These are phyloP conservation scores for Xenopus petersii DNA, from an alignment of 2,797 vertebrate genomes.

Conservation along the genomic window DNA sequence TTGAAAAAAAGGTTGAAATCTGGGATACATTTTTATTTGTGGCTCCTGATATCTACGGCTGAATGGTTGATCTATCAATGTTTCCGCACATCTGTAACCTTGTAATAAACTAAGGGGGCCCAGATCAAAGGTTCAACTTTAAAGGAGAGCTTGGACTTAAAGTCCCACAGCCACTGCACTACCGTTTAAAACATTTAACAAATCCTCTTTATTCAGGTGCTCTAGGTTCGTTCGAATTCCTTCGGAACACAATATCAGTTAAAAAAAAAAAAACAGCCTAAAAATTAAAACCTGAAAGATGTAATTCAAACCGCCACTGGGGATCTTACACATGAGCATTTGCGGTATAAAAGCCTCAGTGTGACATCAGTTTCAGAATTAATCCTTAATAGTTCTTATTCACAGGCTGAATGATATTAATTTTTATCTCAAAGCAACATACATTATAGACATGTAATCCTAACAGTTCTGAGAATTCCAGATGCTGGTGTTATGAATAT, in stretches of 20 bases:
- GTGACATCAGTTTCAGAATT: constrained; percentile 42
- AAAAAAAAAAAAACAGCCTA: not conserved
- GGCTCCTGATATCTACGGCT: no score
- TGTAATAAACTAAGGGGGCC: no score
- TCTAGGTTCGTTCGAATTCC: not conserved
- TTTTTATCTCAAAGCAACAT: constrained; percentile 56
- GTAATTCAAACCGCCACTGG: not conserved
- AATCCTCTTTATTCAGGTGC: not conserved
- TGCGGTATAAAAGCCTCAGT: not conserved
- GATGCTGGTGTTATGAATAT: constrained; percentile 56
- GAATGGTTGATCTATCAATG: no score
- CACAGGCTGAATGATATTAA: constrained; percentile 53
- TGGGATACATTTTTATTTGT: no score
- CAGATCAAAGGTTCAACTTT: no score
- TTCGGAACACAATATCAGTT: not conserved
- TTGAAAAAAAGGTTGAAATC: no score
- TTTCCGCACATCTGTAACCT: no score
- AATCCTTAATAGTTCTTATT: constrained; percentile 56
- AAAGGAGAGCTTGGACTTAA: no score
- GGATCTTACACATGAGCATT: not conserved
- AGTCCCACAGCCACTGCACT: no score
- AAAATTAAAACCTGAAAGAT: constrained; percentile 1
- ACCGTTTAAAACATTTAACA: no score
- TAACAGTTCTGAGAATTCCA: constrained; percentile 53
- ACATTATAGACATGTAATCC: constrained; percentile 51